A percentile compares a stretch with the other conserved stretches of the same genome.
Evolutionary conservation across 2,113 vertebrate genomes (phyloP).

Genomic region (Plecturocebus donacophilus): DNA sequence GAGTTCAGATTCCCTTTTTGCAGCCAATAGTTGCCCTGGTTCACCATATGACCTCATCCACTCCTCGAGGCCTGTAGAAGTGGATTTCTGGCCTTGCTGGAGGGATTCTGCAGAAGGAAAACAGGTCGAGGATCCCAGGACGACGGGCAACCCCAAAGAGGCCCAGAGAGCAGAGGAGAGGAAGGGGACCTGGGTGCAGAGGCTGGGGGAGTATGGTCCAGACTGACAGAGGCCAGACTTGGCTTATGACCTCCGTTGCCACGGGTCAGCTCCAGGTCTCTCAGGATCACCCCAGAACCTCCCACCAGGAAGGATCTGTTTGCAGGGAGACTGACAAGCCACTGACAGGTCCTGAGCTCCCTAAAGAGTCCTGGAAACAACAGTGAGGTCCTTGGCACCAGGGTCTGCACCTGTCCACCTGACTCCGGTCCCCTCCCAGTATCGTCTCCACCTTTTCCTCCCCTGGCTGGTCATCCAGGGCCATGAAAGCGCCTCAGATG

Average conservation of each 20-base stretch:
- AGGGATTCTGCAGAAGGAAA: neutral
- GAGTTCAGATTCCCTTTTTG: no score
- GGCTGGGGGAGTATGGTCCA: neutral
- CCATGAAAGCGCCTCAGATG: neutral
- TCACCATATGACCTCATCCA: accelerated
- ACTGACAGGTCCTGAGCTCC: neutral
- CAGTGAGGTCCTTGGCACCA: neutral
- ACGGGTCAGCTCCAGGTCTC: neutral
- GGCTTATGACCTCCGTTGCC: neutral
- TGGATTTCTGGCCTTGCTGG: neutral
- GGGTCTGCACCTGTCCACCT: neutral
- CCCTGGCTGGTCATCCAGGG: neutral
- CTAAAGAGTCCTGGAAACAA: neutral
- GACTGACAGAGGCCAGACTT: neutral
- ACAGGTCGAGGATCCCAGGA: neutral
- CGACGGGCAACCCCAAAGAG: no score
- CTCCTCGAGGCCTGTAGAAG: neutral
- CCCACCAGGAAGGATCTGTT: neutral
- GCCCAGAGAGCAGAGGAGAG: neutral
- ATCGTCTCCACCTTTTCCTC: neutral
- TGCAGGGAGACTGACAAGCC: neutral
- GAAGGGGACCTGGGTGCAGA: accelerated
- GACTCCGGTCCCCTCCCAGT: neutral
- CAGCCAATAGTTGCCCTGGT: neutral
- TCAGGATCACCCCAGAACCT: neutral